Percentiles rank a stretch among this genome's conserved stretches.
These are phyloP conservation scores for Ophioninae sp. DNA, from an alignment of 2,888 invertebrate species.

Conservation along the genomic window DNA sequence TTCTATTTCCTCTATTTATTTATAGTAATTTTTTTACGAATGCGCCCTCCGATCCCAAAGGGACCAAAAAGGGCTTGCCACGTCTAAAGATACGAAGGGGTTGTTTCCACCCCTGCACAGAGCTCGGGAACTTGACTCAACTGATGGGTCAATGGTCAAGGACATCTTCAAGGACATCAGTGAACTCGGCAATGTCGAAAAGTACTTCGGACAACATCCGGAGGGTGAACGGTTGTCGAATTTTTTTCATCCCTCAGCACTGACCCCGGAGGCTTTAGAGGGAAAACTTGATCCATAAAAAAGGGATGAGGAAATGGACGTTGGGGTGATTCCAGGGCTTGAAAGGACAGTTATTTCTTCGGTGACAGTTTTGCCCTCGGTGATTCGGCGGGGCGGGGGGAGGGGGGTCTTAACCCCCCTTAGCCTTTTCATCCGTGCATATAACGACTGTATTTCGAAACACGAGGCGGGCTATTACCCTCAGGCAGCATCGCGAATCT, in stretches of 20 bases:
- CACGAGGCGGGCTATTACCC: constrained; percentile 57
- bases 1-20: background rate
- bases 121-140: background rate
- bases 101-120: no score
- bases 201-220: background rate
- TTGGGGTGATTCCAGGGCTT: constrained; percentile 19
- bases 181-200: background rate
- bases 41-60: no score
- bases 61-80: no score
- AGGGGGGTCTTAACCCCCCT: constrained; percentile 32
- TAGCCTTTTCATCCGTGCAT: constrained; percentile 49
- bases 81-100: no score
- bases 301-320: constrained; percentile 14
- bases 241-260: background rate
- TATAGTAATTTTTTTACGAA: no score
- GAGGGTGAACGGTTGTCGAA: background rate
- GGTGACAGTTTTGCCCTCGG: constrained; percentile 50
- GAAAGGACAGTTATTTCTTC: constrained; percentile 48
- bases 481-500: constrained; percentile 50
- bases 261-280: background rate
- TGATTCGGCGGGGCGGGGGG: no score
- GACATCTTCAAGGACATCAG: background rate
- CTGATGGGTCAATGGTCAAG: background rate
- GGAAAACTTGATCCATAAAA: constrained; percentile 53
- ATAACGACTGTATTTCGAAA: constrained; percentile 62